Base-by-base conservation (phyloP, 2,113 vertebrate genomes). In the Casuarius casuarius region DNA sequence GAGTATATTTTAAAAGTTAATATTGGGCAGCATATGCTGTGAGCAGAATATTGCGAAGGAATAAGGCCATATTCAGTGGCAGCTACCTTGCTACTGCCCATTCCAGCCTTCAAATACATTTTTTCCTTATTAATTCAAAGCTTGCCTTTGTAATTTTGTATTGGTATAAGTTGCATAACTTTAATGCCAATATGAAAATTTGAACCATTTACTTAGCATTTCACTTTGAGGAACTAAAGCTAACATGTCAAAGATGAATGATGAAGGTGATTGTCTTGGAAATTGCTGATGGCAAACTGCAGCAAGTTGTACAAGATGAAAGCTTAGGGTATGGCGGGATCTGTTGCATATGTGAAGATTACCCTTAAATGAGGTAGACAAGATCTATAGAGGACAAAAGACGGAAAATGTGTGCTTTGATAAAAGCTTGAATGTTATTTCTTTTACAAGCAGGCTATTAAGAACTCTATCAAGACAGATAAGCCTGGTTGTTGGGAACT, bases 231-330 rank as follows among this genome's bases (percentile, higher is more conserved):
- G 78, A 83, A 29, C 54, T 49, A 61, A 81, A 82, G 44, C 49
- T 68, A 46, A 38, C 7, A 4, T 52, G 73, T 49, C 82, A 83
- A 61, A 84, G 67, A 83, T 77, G 73, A 90, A 33, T 20, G 81
- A 90, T 75, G 74, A 77, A 84, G 54, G 71, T 42, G 61, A 80
- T 71, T 38, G 31, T 67, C 71, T 52, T 74, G 89, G 92, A 94
- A 95, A 71, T 26, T 84, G 77, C 80, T 96, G 87, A 80, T 84
- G 86, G 82, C 66, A 74, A 87, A 59, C 68, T 89, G 61, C 75
- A 82, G 89, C 49, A 66, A 79, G 70, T 87, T 74, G 95, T 76
- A 91, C 92, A 93, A 83, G 66, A 54, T 52, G 63, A 87, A 92
- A 54, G 80, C 68, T 93, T 35, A 84, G 89, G 46, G 44, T 79